Evolutionary conservation across 2,888 invertebrate species (phyloP), one percentile per base, ranked within the genome.

Genomic region (Plebejus anna): DNA sequence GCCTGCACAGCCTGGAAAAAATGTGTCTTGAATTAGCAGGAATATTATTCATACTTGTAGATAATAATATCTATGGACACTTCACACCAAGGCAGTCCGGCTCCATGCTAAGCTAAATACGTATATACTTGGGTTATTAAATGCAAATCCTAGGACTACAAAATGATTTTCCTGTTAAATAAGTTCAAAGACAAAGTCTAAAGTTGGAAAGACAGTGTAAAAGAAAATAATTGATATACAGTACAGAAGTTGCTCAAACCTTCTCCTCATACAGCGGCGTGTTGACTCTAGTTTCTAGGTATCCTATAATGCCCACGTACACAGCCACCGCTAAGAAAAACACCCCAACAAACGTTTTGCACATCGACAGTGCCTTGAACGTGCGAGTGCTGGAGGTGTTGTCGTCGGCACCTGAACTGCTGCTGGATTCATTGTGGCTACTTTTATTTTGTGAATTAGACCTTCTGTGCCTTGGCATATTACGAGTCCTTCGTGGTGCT

Each of bases 221-320:
- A 59, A 22, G 59, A 28, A 61, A 61, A 22, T 11, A 9, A 28
- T 61, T 28, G 0, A 61, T 61, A 28, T 5, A 28, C n/a, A 22
- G 9, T 57, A 73, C 0, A 11, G 77, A 47, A 75, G n/a, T 61
- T 38, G 22, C 9, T 55, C 7, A 2, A 88, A 96, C 97, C 94
- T 97, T 97, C 80, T 96, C 95, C 81, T 96, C 95, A 83, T 96
- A 96, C 80, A 96, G 96, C 0, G 97, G 98, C 0, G 98, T 98
- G 86, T 97, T 98, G 0, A 98, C 97, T 81, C 98, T 94, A 0
- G 98, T 98, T 91, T 98, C 98, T 79, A 98, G 88, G 85, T 98
- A 98, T 1, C 98, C 98, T 83, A 96, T 90, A 81, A 96, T 97
- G 75, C 97, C 96, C 81, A 97, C 96, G 85, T 96, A 96, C 0